Evolutionary conservation across 2,797 vertebrate species (phyloP).

Genomic region (Esox lucius): DNA sequence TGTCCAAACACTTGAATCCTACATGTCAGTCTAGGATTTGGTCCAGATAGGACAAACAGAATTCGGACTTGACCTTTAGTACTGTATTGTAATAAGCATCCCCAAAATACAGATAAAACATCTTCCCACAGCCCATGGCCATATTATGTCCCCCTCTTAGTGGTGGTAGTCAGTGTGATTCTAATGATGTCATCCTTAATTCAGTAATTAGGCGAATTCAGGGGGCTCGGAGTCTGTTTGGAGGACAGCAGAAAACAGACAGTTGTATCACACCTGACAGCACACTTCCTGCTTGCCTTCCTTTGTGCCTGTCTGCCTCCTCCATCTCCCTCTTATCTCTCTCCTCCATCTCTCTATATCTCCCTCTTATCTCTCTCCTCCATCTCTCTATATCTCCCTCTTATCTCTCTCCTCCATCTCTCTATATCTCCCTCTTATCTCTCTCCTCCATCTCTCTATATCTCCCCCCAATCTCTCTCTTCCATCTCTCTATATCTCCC

Average conservation of each 20-base stretch:
- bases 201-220: background rate
- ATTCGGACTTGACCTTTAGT: too few species aligned
- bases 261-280: constrained; percentile 8
- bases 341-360: constrained; percentile 6
- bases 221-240: background rate
- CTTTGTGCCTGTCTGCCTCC: background rate
- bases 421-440: constrained; percentile 7
- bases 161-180: background rate
- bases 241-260: constrained; percentile 11
- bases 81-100: too few species aligned
- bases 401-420: constrained; percentile 5
- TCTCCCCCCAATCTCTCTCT: background rate
- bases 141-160: background rate
- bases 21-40: too few species aligned
- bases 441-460: constrained; percentile 8
- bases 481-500: constrained; percentile 5
- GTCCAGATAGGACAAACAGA: too few species aligned
- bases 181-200: background rate
- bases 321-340: background rate
- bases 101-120: too few species aligned
- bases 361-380: background rate
- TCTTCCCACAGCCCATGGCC: background rate
- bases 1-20: too few species aligned
- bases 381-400: constrained; percentile 6
- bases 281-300: constrained; percentile 6